Evolutionary conservation across 2,888 invertebrate species (phyloP).

Genomic region (Dolichopus griseipennis): DNA sequence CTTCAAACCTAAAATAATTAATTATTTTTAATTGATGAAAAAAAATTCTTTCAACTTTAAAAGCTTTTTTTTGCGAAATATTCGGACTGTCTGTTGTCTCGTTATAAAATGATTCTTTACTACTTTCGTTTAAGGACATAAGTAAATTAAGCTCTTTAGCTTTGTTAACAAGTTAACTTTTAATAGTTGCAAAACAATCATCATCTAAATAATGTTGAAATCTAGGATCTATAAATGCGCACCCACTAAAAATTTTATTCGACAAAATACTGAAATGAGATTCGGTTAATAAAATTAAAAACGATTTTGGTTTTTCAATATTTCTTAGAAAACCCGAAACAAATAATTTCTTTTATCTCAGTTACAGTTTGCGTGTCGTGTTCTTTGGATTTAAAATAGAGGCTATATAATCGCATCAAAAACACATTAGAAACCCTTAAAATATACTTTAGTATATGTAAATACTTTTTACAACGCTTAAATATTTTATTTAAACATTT

Average conservation of each 20-base stretch:
- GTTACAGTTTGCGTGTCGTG: conserved; percentile 30
- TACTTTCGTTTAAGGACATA: conserved; percentile 17
- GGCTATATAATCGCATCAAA: conserved; percentile 39
- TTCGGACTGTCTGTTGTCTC: not conserved
- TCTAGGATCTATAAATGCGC: conserved; percentile 39
- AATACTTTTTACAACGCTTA: conserved; percentile 31
- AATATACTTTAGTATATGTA: conserved; percentile 34
- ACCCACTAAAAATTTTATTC: conserved; percentile 34
- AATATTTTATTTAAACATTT: conserved; percentile 33
- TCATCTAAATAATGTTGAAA: conserved; percentile 33
- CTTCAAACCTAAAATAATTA: too few species aligned
- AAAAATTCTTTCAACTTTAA: too few species aligned
- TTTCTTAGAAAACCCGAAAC: conserved; percentile 13
- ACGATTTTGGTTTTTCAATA: not conserved
- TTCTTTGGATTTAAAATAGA: conserved; percentile 31
- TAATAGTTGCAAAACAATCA: conserved; percentile 22
- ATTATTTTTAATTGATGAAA: too few species aligned
- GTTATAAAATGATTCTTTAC: conserved; percentile 9
- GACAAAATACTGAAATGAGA: conserved; percentile 28
- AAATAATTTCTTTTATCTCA: conserved; percentile 30
- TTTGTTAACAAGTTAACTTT: conserved; percentile 14
- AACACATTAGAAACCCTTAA: too few species aligned
- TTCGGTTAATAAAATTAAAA: not conserved
- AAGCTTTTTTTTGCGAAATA: conserved; percentile 18
- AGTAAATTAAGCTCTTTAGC: conserved; percentile 15